Base-by-base conservation (phyloP, 2,113 vertebrate genomes). In the Trachemys scripta region DNA sequence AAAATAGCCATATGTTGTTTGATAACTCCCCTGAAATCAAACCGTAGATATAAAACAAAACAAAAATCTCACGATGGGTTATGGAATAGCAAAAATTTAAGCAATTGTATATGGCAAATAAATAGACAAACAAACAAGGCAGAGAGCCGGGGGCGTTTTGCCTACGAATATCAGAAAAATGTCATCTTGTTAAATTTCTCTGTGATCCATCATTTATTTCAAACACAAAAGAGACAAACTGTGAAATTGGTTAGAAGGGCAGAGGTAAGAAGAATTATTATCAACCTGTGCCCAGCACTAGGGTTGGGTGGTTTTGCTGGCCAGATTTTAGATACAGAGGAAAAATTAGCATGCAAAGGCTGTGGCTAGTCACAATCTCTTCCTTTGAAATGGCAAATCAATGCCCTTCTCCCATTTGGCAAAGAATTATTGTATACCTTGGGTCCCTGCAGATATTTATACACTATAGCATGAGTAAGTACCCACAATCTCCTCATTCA, bases 251-350 rank as follows among this genome's bases (percentile, higher is more conserved):
- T 49, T 5, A 4, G 35, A 25, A 17, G 10, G 47, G 38, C 16
- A 27, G 1, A 0, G 0, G 25, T 20, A 57, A 47, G 31, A 42
- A 38, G 57, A n/a, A 4, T 2, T 0, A 10, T 29, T 4, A 19
- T 25, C 29, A 14, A 25, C 22, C 80, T 56, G 51, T 27, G 14
- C 45, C n/a, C 14, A 27, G 25, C 53, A 5, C 8, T 56, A 14
- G 20, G 22, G n/a, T 25, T 25, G 20, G 4, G 11, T 10, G 19
- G 49, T 92, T 54, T 27, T 35, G 0, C 6, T 29, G 25, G 24
- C 38, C 82, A 65, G 35, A 24, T 62, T 1, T 45, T 45, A 76
- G 20, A 75, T 45, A 75, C 19, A 75, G n/a, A 24, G 38, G 38
- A 75, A 75, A 75, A 42, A 38, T 42, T 45, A 25, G 72, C 72